These are phyloP conservation scores for Dicaeum eximium DNA, from an alignment of 2,113 vertebrate genomes.

Conservation along the genomic window DNA sequence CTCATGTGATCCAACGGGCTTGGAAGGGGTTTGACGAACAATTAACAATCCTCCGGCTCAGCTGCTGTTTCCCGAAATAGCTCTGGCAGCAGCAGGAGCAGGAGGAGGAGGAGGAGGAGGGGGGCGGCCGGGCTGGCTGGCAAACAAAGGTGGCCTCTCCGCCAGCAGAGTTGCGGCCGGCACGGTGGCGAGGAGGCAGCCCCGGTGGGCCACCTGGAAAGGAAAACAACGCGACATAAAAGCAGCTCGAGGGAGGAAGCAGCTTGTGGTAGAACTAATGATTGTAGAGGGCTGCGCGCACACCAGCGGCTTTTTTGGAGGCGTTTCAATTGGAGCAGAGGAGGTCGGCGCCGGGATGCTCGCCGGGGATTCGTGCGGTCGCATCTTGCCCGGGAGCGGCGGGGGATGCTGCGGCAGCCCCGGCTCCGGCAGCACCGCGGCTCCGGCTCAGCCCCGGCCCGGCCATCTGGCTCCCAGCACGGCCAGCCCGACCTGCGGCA, in stretches of 20 bases:
- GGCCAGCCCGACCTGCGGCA: not conserved
- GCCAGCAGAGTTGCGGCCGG: constrained; percentile 1
- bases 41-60: constrained; percentile 75
- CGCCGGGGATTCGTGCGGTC: not conserved
- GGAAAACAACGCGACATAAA: constrained; percentile 57
- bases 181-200: constrained; percentile 36
- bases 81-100: not conserved
- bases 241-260: constrained; percentile 71
- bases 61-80: constrained; percentile 78
- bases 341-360: not conserved
- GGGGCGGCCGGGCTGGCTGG: not conserved
- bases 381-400: not conserved
- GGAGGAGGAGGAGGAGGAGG: not conserved
- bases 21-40: constrained; percentile 72
- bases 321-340: not conserved
- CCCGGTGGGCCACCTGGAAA: constrained; percentile 67
- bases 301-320: not conserved
- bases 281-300: constrained; percentile 44
- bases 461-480: constrained; percentile 15
- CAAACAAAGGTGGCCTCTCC: constrained; percentile 69
- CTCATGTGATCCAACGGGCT: constrained; percentile 21
- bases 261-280: constrained; percentile 61
- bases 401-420: not conserved
- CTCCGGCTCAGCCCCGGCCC: not conserved
- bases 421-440: not conserved